Evolutionary conservation across 2,113 vertebrate species (phyloP), one percentile per base, ranked within the genome.

Genomic region (Lipotes vexillifer): DNA sequence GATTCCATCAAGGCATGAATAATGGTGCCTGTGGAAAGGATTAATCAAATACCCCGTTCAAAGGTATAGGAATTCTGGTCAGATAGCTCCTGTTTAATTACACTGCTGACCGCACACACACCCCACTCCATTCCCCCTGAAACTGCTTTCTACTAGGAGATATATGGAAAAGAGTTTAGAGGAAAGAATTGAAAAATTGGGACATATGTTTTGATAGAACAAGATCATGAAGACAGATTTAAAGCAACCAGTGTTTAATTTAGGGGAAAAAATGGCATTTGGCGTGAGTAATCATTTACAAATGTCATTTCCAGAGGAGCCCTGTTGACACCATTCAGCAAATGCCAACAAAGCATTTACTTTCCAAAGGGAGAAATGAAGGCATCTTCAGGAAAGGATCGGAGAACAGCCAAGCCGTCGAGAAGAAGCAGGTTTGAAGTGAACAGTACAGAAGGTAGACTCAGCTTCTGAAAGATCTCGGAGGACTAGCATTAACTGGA

Each of bases 331-430:
- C 96, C 75, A 74, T 97, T 97, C 96, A 95, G 94, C 96, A 97
- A 96, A 98, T 97, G 98, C 97, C 98, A 97, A 97, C 97, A 97
- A 96, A 98, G 94, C 96, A 97, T 97, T 98, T 98, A 96, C 97
- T 98, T 98, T 97, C 97, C 80, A 97, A 98, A 98, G 96, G 97
- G 96, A 97, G 96, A 96, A 95, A 96, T 89, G 96, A 94, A 96
- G 91, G 75, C 96, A 49, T 92, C 96, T 91, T 90, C 89, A 66
- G 87, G 92, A 96, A 94, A 31, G 87, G 96, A 97, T 65, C 69
- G 2, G 93, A 97, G 88, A 92, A 78, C 84, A 77, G 57, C 94
- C 94, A 94, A 74, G 92, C 95, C 97, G 59, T 94, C 84, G 96
- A 93, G 69, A 96, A 96, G 95, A 93, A 55, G 75, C 78, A 93